Conservation (phyloP, 2,797 vertebrate genomes). For the Oreochromis grahami region DNA sequence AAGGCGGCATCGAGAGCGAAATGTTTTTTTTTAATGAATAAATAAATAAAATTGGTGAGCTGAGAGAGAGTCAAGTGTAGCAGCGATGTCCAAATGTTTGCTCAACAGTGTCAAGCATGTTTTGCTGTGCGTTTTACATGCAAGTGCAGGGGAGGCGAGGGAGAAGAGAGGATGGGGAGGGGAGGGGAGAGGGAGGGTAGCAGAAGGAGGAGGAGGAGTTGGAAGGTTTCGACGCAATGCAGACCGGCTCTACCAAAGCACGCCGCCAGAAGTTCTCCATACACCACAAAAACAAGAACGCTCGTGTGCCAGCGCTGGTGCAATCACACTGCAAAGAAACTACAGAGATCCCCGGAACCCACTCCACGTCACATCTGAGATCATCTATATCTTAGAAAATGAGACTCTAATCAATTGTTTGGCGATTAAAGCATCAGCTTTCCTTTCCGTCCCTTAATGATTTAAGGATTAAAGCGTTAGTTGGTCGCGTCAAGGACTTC, state of each 20-base stretch:
- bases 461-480: background rate
- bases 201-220: slow-evolving; percentile 61
- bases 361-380: background rate
- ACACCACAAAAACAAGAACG: slow-evolving; percentile 69
- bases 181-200: slow-evolving; percentile 20
- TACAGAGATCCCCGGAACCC: background rate
- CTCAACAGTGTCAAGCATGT: slow-evolving; percentile 66
- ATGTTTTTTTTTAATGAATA: background rate
- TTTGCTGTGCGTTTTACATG: slow-evolving; percentile 66
- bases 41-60: background rate
- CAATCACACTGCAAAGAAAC: slow-evolving; percentile 57
- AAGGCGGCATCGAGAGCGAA: slow-evolving; percentile 26
- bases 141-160: slow-evolving; percentile 51
- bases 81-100: slow-evolving; percentile 53
- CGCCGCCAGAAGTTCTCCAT: slow-evolving; percentile 74
- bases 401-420: background rate
- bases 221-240: slow-evolving; percentile 84
- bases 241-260: slow-evolving; percentile 79
- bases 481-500: background rate
- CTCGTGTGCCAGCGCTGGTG: slow-evolving; percentile 67
- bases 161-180: background rate
- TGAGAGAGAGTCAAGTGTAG: slow-evolving; percentile 19
- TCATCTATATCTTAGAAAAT: background rate
- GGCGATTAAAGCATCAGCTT: background rate
- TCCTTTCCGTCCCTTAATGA: background rate